These are phyloP conservation scores for Pachycephus smyrnensis DNA, from an alignment of 2,888 invertebrate species.

Conservation along the genomic window DNA sequence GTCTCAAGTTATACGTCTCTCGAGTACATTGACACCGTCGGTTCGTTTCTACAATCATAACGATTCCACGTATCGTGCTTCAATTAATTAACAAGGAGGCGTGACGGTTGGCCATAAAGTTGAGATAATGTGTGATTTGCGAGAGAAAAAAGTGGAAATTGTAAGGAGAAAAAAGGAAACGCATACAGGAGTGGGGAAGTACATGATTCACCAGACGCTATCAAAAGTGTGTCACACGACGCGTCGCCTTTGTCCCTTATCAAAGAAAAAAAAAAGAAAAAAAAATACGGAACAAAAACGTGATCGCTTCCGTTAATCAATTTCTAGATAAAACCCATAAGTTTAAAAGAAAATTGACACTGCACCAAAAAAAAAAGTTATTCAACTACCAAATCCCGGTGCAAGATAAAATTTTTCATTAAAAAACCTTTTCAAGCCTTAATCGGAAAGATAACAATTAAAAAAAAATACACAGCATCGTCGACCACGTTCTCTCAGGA, in stretches of 20 bases:
- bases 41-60: not conserved
- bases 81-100: not conserved
- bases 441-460: too few species aligned
- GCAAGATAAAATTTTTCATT: not conserved
- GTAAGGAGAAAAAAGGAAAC: not conserved
- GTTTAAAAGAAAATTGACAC: too few species aligned
- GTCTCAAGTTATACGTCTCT: not conserved
- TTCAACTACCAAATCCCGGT: not conserved
- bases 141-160: not conserved
- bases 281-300: too few species aligned
- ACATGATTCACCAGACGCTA: not conserved
- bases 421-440: not conserved
- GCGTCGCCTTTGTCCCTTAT: not conserved
- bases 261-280: not conserved
- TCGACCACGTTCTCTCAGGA: not conserved
- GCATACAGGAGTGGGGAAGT: not conserved
- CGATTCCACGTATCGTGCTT: not conserved
- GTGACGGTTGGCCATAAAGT: not conserved
- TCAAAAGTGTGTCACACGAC: not conserved
- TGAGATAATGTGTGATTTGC: not conserved
- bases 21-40: not conserved
- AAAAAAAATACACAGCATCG: not conserved
- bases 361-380: too few species aligned
- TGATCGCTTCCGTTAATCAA: not conserved
- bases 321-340: not conserved